phyloP scores from a whole-genome alignment of 2,888 invertebrate species.

The Alsophila aescularia region DNA sequence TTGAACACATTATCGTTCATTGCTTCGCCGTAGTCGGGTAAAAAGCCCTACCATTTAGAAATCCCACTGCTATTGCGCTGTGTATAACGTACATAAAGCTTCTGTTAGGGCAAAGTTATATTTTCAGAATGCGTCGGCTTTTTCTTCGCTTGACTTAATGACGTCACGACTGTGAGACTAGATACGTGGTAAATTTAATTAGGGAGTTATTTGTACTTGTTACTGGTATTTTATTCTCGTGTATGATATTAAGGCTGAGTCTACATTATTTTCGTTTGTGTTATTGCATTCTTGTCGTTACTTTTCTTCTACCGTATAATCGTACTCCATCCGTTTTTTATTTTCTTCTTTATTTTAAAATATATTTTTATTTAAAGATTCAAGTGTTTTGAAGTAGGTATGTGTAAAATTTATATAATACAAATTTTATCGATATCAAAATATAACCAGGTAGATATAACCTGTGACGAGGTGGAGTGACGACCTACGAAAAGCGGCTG shows the following conservation, averaged over 20 bases:
- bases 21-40: too few relatives aligned
- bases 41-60: background rate
- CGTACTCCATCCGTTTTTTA: too few relatives aligned
- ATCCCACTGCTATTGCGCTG: conserved; percentile 4
- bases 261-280: background rate
- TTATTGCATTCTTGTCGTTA: background rate
- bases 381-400: too few relatives aligned
- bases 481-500: too few relatives aligned
- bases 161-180: conserved; percentile 46
- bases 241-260: conserved; percentile 7
- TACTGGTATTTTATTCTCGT: conserved; percentile 13
- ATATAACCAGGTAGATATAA: too few relatives aligned
- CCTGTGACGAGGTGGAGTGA: too few relatives aligned
- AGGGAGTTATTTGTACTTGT: conserved; percentile 26
- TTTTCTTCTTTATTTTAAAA: background rate
- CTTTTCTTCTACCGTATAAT: too few relatives aligned
- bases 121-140: conserved; percentile 68
- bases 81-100: conserved; percentile 65
- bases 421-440: too few relatives aligned
- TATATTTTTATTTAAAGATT: too few relatives aligned
- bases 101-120: conserved; percentile 67
- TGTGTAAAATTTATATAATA: too few relatives aligned
- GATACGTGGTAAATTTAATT: conserved; percentile 54
- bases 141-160: conserved; percentile 63
- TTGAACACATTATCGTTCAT: too few relatives aligned